Conservation (phyloP, 2,113 vertebrate genomes). For the Procapra przewalskii region DNA sequence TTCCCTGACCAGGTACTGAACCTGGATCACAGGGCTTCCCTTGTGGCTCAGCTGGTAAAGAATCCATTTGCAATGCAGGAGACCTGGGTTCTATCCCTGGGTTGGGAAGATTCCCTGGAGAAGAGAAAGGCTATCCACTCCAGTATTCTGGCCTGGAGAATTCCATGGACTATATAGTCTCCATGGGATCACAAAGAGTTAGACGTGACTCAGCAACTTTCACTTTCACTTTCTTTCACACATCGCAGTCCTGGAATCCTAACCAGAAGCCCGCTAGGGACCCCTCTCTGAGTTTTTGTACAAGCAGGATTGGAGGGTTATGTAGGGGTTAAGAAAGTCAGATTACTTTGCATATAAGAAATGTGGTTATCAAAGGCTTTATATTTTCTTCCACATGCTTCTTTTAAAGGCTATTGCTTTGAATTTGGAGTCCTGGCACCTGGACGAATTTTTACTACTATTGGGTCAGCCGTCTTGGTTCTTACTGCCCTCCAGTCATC, state of each 20-base stretch:
- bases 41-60: background rate
- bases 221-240: background rate
- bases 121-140: background rate
- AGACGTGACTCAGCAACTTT: background rate
- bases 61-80: background rate
- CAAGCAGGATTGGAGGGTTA: background rate
- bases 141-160: background rate
- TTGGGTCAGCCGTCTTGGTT: background rate
- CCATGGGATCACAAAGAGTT: background rate
- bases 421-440: background rate
- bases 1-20: background rate
- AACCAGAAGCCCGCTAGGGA: background rate
- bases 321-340: background rate
- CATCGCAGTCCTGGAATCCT: background rate
- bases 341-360: background rate
- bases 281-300: background rate
- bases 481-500: background rate
- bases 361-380: background rate
- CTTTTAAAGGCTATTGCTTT: background rate
- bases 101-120: background rate
- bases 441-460: background rate
- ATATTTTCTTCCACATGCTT: background rate
- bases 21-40: background rate
- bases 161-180: background rate
- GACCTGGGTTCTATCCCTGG: background rate